These are phyloP conservation scores for Nymphalis io DNA, from an alignment of 1,140 invertebrate genomes.

Conservation along the genomic window DNA sequence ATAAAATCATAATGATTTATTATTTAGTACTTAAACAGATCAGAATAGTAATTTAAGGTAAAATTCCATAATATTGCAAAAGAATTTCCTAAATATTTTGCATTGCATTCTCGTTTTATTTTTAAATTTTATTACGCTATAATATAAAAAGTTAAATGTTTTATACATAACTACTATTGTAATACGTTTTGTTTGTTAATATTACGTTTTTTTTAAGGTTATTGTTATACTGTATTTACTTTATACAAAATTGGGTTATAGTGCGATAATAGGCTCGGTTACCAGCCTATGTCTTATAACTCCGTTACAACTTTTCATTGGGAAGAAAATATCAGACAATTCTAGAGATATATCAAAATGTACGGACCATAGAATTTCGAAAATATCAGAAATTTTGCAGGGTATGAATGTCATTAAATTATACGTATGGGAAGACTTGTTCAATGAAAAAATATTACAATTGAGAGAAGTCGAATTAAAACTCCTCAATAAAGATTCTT, in stretches of 20 bases:
- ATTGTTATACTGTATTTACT: conserved; percentile 86
- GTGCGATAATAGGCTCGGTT: conserved; percentile 88
- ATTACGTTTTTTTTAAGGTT: conserved; percentile 82
- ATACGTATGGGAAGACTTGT: conserved; percentile 90
- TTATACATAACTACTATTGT: background rate
- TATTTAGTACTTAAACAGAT: no score
- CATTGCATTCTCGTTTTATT: no score
- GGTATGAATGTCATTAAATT: conserved; percentile 91
- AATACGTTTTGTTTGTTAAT: background rate
- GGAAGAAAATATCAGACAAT: conserved; percentile 86
- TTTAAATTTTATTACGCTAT: no score
- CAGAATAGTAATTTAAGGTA: no score
- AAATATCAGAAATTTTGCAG: conserved; percentile 90
- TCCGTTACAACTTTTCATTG: conserved; percentile 87
- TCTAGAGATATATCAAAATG: conserved; percentile 85
- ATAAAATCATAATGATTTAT: no score
- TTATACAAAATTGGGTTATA: conserved; percentile 88
- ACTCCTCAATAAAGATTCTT: conserved; percentile 86
- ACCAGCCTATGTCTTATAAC: conserved; percentile 86
- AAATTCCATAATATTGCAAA: no score
- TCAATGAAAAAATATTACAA: conserved; percentile 84
- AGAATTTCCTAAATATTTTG: no score
- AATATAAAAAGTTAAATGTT: no score
- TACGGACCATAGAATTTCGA: conserved; percentile 88
- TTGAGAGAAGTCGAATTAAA: conserved; percentile 87